A percentile compares a stretch with the other conserved stretches of the same genome.
phyloP scores from a whole-genome alignment of 2,888 invertebrate species.

The Pristionchus japonicus region DNA sequence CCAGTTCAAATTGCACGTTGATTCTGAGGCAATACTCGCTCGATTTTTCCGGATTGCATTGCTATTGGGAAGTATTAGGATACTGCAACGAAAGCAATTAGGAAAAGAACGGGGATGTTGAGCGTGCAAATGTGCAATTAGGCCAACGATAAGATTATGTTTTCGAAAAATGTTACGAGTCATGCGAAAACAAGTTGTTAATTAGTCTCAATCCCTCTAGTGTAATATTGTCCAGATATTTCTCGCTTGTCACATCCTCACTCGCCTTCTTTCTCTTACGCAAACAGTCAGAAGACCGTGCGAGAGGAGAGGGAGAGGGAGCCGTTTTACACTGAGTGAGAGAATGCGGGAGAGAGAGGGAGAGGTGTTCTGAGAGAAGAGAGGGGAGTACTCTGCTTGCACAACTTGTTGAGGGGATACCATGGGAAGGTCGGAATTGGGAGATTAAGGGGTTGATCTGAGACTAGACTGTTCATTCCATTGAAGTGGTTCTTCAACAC shows the following conservation, averaged over 20 bases:
- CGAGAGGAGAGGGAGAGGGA: neutral
- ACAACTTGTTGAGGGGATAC: slow-evolving; percentile 11
- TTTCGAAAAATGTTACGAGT: no score
- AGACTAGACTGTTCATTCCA: neutral
- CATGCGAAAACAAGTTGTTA: neutral
- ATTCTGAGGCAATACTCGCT: no score
- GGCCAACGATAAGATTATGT: no score
- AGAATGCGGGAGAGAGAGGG: neutral
- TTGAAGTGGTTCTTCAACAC: no score
- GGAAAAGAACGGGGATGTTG: no score
- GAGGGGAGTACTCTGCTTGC: slow-evolving; percentile 16
- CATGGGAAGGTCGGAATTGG: neutral
- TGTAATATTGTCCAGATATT: neutral
- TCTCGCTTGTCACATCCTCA: slow-evolving; percentile 30
- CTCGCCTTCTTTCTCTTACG: neutral
- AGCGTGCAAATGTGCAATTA: no score
- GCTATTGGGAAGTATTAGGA: no score
- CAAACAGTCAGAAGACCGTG: slow-evolving; percentile 9
- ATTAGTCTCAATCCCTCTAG: no score
- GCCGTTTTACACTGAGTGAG: slow-evolving; percentile 28
- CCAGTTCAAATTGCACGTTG: no score
- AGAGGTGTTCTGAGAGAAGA: slow-evolving; percentile 8
- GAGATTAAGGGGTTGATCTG: neutral
- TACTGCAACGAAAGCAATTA: no score
- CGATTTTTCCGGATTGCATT: no score